Conservation (phyloP, 2,888 invertebrate genomes). For the Thera obeliscata region DNA sequence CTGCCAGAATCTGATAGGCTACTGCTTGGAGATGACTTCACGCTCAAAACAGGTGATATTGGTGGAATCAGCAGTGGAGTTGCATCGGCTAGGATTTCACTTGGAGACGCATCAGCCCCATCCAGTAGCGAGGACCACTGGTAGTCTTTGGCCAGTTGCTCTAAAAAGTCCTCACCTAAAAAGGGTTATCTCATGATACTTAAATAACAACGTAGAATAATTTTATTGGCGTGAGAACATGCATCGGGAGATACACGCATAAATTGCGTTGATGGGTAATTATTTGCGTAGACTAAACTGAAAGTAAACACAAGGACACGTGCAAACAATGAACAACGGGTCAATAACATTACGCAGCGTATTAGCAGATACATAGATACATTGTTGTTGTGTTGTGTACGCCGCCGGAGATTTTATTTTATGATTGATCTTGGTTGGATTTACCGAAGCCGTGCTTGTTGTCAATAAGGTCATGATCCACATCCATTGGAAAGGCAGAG, state of each 20-base stretch:
- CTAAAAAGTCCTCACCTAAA: conserved; percentile 74
- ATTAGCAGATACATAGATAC: conserved; percentile 52
- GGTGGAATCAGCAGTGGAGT: conserved; percentile 69
- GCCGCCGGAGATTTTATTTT: conserved; percentile 46
- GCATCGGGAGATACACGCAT: conserved; percentile 3
- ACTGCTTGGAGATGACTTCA: conserved; percentile 71
- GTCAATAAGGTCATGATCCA: conserved; percentile 64
- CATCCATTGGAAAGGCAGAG: conserved; percentile 71
- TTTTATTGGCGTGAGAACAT: conserved; percentile 13
- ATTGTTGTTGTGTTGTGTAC: conserved; percentile 54
- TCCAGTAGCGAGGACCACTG: conserved; percentile 76
- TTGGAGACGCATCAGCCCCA: conserved; percentile 76
- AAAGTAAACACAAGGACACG: conserved; percentile 63
- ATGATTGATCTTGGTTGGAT: conserved; percentile 31
- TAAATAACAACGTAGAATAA: neutral
- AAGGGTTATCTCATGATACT: conserved; percentile 19
- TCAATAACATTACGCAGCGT: conserved; percentile 55
- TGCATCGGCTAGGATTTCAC: conserved; percentile 80
- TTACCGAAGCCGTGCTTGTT: conserved; percentile 74
- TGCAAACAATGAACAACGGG: conserved; percentile 52
- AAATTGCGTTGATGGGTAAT: conserved; percentile 21
- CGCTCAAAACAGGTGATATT: conserved; percentile 69
- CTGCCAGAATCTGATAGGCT: conserved; percentile 78
- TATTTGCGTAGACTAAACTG: conserved; percentile 43
- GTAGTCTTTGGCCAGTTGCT: conserved; percentile 71